A percentile compares a stretch with the other conserved stretches of the same genome.
Conservation (phyloP, 2,797 vertebrate species). For the Sciurus carolinensis region DNA sequence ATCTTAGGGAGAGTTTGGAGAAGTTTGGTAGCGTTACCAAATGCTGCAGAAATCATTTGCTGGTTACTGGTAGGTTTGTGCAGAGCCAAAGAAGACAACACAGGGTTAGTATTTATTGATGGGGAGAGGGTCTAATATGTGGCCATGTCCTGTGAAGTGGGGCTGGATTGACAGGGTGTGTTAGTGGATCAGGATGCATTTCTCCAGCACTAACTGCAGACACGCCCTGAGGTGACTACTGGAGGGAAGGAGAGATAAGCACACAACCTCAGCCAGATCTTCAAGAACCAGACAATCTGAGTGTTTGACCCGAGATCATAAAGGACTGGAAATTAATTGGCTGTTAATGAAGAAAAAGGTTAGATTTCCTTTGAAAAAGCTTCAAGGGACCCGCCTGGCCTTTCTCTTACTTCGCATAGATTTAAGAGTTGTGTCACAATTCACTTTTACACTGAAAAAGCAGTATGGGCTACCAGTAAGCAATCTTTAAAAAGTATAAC, state of each 20-base stretch:
- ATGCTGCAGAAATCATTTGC: background rate
- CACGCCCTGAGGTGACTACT: fast-evolving
- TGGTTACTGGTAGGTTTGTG: background rate
- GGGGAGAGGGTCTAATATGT: fast-evolving
- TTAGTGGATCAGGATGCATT: background rate
- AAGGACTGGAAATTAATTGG: background rate
- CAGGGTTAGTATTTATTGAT: background rate
- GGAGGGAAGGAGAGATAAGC: too few species aligned
- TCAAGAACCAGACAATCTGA: background rate
- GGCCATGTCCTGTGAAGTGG: background rate
- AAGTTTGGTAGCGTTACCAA: background rate
- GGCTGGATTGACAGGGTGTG: background rate
- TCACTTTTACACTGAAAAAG: background rate
- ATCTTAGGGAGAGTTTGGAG: background rate
- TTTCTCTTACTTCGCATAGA: conserved; percentile 44
- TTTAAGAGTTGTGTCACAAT: background rate
- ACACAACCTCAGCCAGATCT: background rate
- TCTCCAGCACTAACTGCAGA: background rate
- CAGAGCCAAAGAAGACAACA: background rate
- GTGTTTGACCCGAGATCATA: background rate
- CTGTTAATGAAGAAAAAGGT: conserved; percentile 18
- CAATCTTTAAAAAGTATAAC: background rate
- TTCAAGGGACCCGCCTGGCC: background rate
- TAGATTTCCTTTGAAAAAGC: background rate
- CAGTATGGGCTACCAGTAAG: background rate